A percentile compares a stretch with the other conserved stretches of the same genome.
Conservation (phyloP, 2,113 vertebrate genomes). For the Malurus cyaneus region DNA sequence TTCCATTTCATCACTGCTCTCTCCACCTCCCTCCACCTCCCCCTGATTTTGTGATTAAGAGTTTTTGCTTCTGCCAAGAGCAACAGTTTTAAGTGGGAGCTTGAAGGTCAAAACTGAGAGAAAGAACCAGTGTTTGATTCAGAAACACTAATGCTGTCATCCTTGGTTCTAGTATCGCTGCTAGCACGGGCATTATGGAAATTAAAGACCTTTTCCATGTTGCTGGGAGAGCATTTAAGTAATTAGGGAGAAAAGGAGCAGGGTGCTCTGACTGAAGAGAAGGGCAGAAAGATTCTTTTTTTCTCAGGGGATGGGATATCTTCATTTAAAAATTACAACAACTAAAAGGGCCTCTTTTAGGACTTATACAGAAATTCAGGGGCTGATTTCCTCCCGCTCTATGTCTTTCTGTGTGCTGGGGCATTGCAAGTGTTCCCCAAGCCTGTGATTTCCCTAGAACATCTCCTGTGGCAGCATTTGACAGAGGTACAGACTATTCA, state of each 20-base stretch:
- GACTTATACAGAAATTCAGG: neutral
- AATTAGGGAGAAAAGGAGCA: neutral
- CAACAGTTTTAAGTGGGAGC: slow-evolving; percentile 30
- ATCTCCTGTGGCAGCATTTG: neutral
- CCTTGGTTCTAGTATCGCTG: neutral
- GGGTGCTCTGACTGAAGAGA: neutral
- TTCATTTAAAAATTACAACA: neutral
- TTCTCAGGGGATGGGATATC: neutral
- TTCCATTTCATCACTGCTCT: slow-evolving; percentile 43
- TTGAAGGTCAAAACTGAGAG: slow-evolving; percentile 45
- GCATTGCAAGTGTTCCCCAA: neutral
- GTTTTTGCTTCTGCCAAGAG: slow-evolving; percentile 56
- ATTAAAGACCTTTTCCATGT: neutral
- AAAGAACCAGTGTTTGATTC: neutral
- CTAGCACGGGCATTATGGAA: neutral
- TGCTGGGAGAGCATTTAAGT: neutral
- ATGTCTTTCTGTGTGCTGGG: neutral
- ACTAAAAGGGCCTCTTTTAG: neutral
- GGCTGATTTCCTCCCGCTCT: neutral
- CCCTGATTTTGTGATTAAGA: neutral
- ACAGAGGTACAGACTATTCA: neutral
- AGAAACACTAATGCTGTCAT: neutral
- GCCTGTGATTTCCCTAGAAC: neutral
- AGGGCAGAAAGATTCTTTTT: neutral
- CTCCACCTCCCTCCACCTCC: neutral